A percentile compares a stretch with the other conserved stretches of the same genome.
Evolutionary conservation across 2,888 invertebrate species (phyloP).

Genomic region (Tinea semifulvella): DNA sequence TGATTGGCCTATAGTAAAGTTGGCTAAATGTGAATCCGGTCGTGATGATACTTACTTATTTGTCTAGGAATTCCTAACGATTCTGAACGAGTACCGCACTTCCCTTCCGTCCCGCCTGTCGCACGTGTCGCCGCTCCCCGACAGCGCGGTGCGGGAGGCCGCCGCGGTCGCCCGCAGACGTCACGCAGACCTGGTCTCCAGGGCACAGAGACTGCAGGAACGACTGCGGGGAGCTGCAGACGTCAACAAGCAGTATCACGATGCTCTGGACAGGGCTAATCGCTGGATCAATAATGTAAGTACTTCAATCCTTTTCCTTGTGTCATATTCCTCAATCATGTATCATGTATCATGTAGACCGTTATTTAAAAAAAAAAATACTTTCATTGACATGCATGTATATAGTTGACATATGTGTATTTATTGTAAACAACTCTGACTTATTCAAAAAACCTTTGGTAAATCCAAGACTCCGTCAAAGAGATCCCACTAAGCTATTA

Average conservation of each 20-base stretch:
- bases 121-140: conserved; percentile 75
- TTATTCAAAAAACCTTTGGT: no score
- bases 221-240: conserved; percentile 79
- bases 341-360: no score
- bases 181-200: conserved; percentile 82
- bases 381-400: no score
- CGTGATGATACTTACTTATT: not conserved
- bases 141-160: conserved; percentile 79
- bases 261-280: conserved; percentile 83
- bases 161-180: conserved; percentile 81
- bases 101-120: conserved; percentile 83
- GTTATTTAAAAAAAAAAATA: no score
- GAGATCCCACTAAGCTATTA: no score
- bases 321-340: no score
- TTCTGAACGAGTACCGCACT: conserved; percentile 88
- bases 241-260: conserved; percentile 69
- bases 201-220: conserved; percentile 87
- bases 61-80: conserved; percentile 76
- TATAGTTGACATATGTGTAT: no score
- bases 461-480: no score
- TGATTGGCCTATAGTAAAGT: no score
- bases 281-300: conserved; percentile 80
- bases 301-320: no score
- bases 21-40: no score
- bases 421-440: no score